Evolutionary conservation across 1,140 invertebrate species (phyloP), one percentile per base, ranked within the genome.

Genomic region (Apolygus lucorum): DNA sequence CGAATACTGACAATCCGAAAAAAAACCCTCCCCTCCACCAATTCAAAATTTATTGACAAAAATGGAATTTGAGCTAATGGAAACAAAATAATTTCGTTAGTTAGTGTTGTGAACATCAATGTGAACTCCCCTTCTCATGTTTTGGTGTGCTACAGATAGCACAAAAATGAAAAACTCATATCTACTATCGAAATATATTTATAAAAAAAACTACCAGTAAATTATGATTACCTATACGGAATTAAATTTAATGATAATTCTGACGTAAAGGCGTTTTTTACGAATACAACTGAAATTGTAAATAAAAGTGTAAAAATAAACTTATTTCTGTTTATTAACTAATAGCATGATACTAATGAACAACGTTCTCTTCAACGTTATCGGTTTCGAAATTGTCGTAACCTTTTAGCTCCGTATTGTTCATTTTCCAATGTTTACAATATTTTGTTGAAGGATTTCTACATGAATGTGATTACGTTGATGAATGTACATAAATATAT

Each of bases 401-500:
- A 69, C 68, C 62, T 28, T n/a, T 21, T 62, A 68, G 22, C 28
- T n/a, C 62, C 27, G 62, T 52, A 27, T 59, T 65, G n/a, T 59
- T 65, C 49, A 29, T 67, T 66, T 66, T 28, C 28, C 27, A 17
- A 14, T 52, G 66, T 34, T 42, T 63, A 68, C 34, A 42, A 42
- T 42, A 68, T 59, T 67, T 68, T 68, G 49, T 26, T 28, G 29
- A 54, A 22, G 26, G 49, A 42, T 68, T 54, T 34, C 52, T 54
- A n/a, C 28, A 42, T 59, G n/a, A 59, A 63, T 69, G 68, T 68
- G 68, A 59, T 54, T 54, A n/a, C 59, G 34, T 49, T 54, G 49
- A 63, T 63, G 54, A 63, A 54, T 64, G 66, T 71, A 59, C 59
- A 52, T 68, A 66, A 68, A n/a, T n/a, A n/a, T n/a, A n/a, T n/a